Evolutionary conservation across 1,140 invertebrate species (phyloP), one percentile per base, ranked within the genome.

Genomic region (Halesus radiatus): DNA sequence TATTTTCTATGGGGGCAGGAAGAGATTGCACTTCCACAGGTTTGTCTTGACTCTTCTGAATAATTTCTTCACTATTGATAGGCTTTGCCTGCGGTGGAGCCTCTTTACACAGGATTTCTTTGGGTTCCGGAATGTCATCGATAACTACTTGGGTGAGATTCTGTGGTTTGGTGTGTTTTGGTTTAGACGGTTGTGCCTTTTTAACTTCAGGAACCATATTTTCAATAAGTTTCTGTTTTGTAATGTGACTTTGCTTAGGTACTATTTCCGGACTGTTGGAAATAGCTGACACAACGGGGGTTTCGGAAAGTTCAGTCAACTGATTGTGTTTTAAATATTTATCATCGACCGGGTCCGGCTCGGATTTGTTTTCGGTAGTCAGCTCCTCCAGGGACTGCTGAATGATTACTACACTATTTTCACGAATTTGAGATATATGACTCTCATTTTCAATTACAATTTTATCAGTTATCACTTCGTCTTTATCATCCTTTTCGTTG

Each of bases 261-360:
- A 83, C 82, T 37, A 83, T 83, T 79, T 83, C 82, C n/a, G 82
- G 82, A 62, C 82, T 83, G 64, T 83, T 78, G 20, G 82, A 83
- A 26, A 83, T 83, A 29, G 82, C 82, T 1, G 82, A 83, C 15
- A 83, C 82, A n/a, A 83, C 82, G 7, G 82, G 82, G 29, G 82
- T 83, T 50, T 79, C 66, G 6, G 78, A 58, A 23, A 74, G 74
- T 18, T 78, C 76, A 37, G n/a, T 58, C 13, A 75, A 18, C 20
- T 62, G 75, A 64, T 66, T 76, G 20, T 66, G 75, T 64, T 76
- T 76, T 10, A 23, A 26, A 75, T 56, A 58, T 37, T 75, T 75
- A 0, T 66, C 62, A 29, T 78, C 62, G 32, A 68, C 8, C 23
- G 20, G 74, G 6, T 64, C 56, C 18, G 50, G 8, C 15, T 54